Conservation (phyloP, 2,113 vertebrate species). For the Cynoglossus semilaevis region DNA sequence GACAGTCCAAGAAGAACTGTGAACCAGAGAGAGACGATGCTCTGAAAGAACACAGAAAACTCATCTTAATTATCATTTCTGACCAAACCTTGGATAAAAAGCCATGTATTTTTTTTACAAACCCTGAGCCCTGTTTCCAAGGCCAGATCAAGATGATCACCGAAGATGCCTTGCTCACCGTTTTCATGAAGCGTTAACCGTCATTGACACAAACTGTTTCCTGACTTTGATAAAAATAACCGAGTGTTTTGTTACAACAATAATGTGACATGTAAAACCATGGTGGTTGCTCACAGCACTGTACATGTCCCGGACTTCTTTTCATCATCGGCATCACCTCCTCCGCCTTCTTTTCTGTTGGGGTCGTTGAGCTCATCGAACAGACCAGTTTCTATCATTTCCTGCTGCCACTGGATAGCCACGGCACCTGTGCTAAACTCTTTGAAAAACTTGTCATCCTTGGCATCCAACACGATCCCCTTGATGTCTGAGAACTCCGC, state of each 20-base stretch:
- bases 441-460: constrained; percentile 88
- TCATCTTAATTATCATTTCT: constrained; percentile 12
- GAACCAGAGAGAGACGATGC: constrained; percentile 25
- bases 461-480: constrained; percentile 86
- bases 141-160: constrained; percentile 3
- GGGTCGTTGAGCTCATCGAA: constrained; percentile 90
- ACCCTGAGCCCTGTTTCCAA: constrained; percentile 17
- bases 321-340: constrained; percentile 59
- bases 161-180: constrained; percentile 7
- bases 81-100: constrained; percentile 1
- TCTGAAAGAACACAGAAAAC: constrained; percentile 15
- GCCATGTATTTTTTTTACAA: constrained; percentile 24
- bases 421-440: constrained; percentile 87
- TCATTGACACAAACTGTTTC: constrained; percentile 24
- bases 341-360: constrained; percentile 72
- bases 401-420: constrained; percentile 85
- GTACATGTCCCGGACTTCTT: constrained; percentile 86
- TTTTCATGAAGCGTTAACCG: constrained; percentile 20
- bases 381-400: constrained; percentile 88
- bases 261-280: background rate
- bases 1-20: constrained; percentile 26
- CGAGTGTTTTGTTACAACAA: constrained; percentile 10
- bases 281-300: constrained; percentile 77
- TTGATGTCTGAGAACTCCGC: constrained; percentile 89
- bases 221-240: constrained; percentile 31